Conservation (phyloP, 2,888 invertebrate genomes). For the Ectemnius cavifrons region DNA sequence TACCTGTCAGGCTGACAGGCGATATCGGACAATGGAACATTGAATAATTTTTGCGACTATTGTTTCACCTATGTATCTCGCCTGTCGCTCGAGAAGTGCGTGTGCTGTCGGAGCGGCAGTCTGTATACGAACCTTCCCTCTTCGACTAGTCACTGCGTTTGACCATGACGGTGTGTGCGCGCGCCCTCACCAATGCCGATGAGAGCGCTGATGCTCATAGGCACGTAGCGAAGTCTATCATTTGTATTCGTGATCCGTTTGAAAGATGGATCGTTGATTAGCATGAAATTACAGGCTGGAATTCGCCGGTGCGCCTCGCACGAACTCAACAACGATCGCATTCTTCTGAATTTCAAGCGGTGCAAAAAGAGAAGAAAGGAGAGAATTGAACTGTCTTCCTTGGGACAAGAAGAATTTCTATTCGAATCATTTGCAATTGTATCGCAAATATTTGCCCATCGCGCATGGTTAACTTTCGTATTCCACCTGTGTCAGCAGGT, state of each 20-base stretch:
- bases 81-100: neutral
- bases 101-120: neutral
- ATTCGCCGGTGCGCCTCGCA: slow-evolving; percentile 20
- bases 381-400: no score
- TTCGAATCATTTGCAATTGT: no score
- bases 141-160: slow-evolving; percentile 11
- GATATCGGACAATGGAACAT: slow-evolving; percentile 6
- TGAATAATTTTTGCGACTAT: slow-evolving; percentile 3
- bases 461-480: slow-evolving; percentile 2
- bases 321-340: slow-evolving; percentile 20
- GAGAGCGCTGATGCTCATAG: slow-evolving; percentile 17
- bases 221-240: slow-evolving; percentile 32
- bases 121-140: neutral
- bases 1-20: neutral
- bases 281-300: slow-evolving; percentile 31
- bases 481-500: neutral
- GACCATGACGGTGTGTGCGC: slow-evolving; percentile 29
- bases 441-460: neutral
- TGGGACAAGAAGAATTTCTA: no score
- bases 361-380: no score
- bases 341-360: neutral
- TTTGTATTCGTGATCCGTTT: slow-evolving; percentile 47
- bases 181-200: slow-evolving; percentile 8
- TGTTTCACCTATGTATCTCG: neutral
- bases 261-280: slow-evolving; percentile 38